Evolutionary conservation across 2,797 vertebrate species (phyloP), one percentile per base, ranked within the genome.

Genomic region (Lacerta viridis): DNA sequence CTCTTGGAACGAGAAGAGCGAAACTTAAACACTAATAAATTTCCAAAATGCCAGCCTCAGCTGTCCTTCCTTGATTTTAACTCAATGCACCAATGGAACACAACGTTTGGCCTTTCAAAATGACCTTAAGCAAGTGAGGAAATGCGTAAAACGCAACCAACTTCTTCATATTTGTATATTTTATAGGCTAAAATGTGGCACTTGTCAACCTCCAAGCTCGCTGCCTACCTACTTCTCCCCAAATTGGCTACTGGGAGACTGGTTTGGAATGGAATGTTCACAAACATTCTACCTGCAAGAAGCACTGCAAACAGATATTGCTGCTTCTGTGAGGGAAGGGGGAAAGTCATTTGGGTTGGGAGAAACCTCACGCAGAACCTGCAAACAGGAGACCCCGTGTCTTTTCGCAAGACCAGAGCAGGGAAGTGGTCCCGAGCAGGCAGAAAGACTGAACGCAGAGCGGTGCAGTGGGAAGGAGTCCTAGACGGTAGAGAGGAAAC

Each of bases 241-340:
- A 33, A 20, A 74, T 7, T 18, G 29, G 39, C 61, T 27, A 29
- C 25, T 79, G 29, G 20, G 29, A 46, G 61, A 61, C 15, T 20
- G 75, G n/a, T 68, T 50, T 46, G 11, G 27, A 59, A 78, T 41
- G 46, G 46, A 84, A 80, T 43, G 69, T 43, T 75, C 39, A 64
- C 36, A 64, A 84, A 79, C 46, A 71, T 61, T 84, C 50, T 76
- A 59, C 43, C 80, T 29, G 29, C 72, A 46, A 78, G 55, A 78
- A 88, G 6, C 64, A 25, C 50, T 59, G n/a, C 4, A 69, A 66
- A 23, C 75, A 83, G 83, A 84, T 59, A 46, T 33, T 69, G 59
- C 27, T 76, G 25, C 82, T 77, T 77, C 25, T 77, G 20, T 50
- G 18, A 50, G 10, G 29, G 36, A 83, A 59, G 15, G 33, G 50